These are phyloP conservation scores for Paraplagusia blochii DNA, from an alignment of 2,113 vertebrate species.

Conservation along the genomic window DNA sequence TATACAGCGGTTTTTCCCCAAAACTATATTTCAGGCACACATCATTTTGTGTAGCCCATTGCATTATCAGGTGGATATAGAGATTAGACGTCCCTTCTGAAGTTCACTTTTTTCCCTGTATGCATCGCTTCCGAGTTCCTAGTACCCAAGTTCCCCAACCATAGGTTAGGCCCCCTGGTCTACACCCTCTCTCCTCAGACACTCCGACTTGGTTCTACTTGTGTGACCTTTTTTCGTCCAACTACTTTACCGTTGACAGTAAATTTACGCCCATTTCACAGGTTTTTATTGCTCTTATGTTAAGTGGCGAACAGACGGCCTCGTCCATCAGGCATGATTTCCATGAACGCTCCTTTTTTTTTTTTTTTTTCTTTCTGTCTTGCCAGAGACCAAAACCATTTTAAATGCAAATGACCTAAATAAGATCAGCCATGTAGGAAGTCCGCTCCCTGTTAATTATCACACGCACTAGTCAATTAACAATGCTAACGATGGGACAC, in stretches of 20 bases:
- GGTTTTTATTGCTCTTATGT: slow-evolving; percentile 15
- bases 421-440: slow-evolving; percentile 74
- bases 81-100: too few relatives aligned
- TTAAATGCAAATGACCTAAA: slow-evolving; percentile 80
- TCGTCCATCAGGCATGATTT: slow-evolving; percentile 36
- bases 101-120: too few relatives aligned
- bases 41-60: too few relatives aligned
- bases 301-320: slow-evolving; percentile 16
- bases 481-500: slow-evolving; percentile 73
- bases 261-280: slow-evolving; percentile 13
- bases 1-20: too few relatives aligned
- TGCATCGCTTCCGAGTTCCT: too few relatives aligned
- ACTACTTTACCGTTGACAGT: not conserved
- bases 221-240: not conserved
- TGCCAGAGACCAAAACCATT: slow-evolving; percentile 68
- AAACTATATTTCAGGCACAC: too few relatives aligned
- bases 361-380: slow-evolving; percentile 7
- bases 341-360: slow-evolving; percentile 1
- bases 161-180: too few relatives aligned
- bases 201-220: not conserved
- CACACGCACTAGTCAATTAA: slow-evolving; percentile 73
- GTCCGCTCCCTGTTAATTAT: slow-evolving; percentile 76
- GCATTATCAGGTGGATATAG: too few relatives aligned
- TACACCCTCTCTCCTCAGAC: too few relatives aligned
- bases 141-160: too few relatives aligned